Evolutionary conservation across 1,140 invertebrate genomes (phyloP).

Genomic region (Halictus rubicundus): DNA sequence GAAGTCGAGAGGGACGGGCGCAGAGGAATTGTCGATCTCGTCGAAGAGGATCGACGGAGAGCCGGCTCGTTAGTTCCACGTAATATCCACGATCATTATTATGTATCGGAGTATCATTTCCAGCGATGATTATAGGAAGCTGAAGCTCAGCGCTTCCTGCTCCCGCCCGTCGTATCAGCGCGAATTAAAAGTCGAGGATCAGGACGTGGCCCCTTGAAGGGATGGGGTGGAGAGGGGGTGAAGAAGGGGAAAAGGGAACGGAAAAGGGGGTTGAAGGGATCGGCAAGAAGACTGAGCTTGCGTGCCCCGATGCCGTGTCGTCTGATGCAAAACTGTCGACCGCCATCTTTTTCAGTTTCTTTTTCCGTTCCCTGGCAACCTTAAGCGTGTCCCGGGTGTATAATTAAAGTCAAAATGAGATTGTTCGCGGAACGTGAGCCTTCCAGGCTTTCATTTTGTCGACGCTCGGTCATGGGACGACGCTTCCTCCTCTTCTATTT

Average conservation of each 20-base stretch:
- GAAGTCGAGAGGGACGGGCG: not conserved
- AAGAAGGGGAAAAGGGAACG: slow-evolving; percentile 48
- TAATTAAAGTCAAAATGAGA: slow-evolving; percentile 69
- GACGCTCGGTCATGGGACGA: not conserved
- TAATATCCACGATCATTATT: slow-evolving; percentile 47
- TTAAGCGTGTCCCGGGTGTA: slow-evolving; percentile 57
- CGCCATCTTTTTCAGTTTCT: slow-evolving; percentile 3
- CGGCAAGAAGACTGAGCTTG: slow-evolving; percentile 39
- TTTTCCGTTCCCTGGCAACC: slow-evolving; percentile 34
- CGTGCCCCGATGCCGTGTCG: slow-evolving; percentile 62
- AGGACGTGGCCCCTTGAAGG: slow-evolving; percentile 21
- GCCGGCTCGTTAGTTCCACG: slow-evolving; percentile 44
- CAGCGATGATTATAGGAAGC: slow-evolving; percentile 42
- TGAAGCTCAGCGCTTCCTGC: slow-evolving; percentile 40
- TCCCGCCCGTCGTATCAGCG: slow-evolving; percentile 21
- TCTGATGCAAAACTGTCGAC: slow-evolving; percentile 64
- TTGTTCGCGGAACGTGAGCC: slow-evolving; percentile 58
- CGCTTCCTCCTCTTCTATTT: not conserved
- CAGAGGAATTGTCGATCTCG: not conserved
- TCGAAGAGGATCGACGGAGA: not conserved
- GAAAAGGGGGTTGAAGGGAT: not conserved
- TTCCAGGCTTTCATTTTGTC: slow-evolving; percentile 3
- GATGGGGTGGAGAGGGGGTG: slow-evolving; percentile 19
- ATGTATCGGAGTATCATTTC: slow-evolving; percentile 55
- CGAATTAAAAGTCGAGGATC: slow-evolving; percentile 47